These are phyloP conservation scores for Oreochromis aureus DNA, from an alignment of 2,113 vertebrate species.

Conservation along the genomic window DNA sequence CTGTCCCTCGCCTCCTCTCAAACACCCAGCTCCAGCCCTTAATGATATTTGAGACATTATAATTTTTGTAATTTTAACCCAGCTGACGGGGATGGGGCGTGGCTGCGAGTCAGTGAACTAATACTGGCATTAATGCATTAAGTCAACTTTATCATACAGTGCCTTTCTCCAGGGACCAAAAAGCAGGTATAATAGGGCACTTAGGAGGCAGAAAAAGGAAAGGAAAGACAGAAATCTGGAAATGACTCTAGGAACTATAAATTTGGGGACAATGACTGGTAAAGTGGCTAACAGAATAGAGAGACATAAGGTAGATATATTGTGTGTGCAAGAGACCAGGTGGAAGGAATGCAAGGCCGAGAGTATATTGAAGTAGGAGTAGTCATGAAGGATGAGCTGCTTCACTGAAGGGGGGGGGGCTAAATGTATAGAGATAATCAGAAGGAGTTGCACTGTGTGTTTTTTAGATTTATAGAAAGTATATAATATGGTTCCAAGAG, in stretches of 20 bases:
- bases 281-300: background rate
- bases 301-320: background rate
- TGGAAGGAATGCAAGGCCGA: background rate
- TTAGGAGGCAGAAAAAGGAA: background rate
- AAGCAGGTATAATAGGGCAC: background rate
- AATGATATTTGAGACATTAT: background rate
- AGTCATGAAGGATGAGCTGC: background rate
- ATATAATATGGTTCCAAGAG: background rate
- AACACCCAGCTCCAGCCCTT: background rate
- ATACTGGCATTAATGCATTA: background rate
- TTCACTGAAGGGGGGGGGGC: accelerated
- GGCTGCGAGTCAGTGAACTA: background rate
- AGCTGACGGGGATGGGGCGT: background rate
- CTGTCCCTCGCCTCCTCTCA: background rate
- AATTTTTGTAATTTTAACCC: background rate
- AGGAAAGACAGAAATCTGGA: background rate
- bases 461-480: background rate
- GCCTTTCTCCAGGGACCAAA: background rate
- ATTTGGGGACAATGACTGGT: background rate
- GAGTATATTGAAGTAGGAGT: background rate
- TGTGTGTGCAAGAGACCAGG: background rate
- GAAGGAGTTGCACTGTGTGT: background rate
- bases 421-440: background rate
- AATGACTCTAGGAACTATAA: background rate
- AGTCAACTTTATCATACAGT: background rate